phyloP scores from a whole-genome alignment of 2,113 vertebrate genomes.

The Ceyx melanurus region DNA sequence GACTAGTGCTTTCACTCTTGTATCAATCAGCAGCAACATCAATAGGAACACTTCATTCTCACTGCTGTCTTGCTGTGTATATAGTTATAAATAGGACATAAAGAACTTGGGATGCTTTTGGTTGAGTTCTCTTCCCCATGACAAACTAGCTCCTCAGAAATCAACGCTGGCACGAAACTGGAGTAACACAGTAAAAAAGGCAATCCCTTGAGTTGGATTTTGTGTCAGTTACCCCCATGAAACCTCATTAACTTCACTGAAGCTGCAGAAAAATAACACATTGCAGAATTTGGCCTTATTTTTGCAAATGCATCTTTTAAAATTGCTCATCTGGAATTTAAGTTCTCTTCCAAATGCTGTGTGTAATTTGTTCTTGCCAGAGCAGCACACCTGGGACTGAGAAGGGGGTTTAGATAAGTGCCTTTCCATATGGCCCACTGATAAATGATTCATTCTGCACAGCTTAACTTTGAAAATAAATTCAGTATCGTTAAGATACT shows the following conservation, averaged over 20 bases:
- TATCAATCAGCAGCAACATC: not conserved
- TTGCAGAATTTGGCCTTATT: conserved; percentile 33
- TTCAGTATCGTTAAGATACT: conserved; percentile 66
- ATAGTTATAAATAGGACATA: not conserved
- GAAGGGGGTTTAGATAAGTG: conserved; percentile 66
- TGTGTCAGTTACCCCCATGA: not conserved
- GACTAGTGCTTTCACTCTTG: not conserved
- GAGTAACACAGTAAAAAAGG: not conserved
- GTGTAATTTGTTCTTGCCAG: conserved; percentile 71
- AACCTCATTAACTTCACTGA: conserved; percentile 27
- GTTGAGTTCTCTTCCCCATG: not conserved
- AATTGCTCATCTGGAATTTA: conserved; percentile 69
- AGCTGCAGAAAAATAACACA: conserved; percentile 44
- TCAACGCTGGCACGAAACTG: not conserved
- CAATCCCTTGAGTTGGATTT: not conserved
- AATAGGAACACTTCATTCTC: not conserved
- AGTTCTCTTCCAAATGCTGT: conserved; percentile 63
- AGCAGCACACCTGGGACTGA: conserved; percentile 67
- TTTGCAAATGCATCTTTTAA: conserved; percentile 54
- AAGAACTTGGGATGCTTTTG: not conserved
- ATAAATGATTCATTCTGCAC: conserved; percentile 71
- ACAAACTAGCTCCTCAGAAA: not conserved
- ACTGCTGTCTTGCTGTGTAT: not conserved
- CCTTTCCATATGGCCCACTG: conserved; percentile 74
- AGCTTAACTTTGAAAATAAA: conserved; percentile 70